Evolutionary conservation across 1,140 invertebrate species (phyloP).

Genomic region (Nasonia longicornis): DNA sequence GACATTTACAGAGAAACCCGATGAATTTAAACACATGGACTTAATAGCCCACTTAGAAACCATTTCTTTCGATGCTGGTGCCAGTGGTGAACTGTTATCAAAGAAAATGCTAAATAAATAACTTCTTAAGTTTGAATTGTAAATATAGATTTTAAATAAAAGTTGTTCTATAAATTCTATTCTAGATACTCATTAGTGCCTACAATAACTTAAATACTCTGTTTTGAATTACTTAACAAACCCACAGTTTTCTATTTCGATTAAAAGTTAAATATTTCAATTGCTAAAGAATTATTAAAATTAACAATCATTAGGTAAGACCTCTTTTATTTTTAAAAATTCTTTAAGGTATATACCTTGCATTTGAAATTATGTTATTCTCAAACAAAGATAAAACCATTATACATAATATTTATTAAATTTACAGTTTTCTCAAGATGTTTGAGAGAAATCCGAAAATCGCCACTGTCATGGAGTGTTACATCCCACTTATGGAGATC

Average conservation of each 20-base stretch:
- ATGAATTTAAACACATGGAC: constrained; percentile 86
- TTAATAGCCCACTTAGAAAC: constrained; percentile 85
- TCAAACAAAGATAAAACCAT: not conserved
- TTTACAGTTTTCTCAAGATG: constrained; percentile 33
- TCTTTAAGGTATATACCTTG: constrained; percentile 17
- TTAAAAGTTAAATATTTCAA: no score
- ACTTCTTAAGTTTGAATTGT: constrained; percentile 16
- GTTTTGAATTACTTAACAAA: not conserved
- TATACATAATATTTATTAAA: constrained; percentile 14
- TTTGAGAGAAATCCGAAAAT: constrained; percentile 4
- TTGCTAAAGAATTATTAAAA: no score
- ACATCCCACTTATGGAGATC: constrained; percentile 29
- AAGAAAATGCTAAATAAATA: constrained; percentile 20
- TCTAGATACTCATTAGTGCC: not conserved
- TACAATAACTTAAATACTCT: not conserved
- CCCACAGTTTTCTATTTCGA: no score
- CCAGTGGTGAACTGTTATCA: constrained; percentile 5
- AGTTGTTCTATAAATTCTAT: not conserved
- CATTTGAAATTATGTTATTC: constrained; percentile 15
- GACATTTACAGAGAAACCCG: constrained; percentile 78
- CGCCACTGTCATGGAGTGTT: not conserved
- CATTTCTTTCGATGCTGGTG: constrained; percentile 67
- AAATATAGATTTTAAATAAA: constrained; percentile 38
- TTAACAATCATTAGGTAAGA: not conserved
- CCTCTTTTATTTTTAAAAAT: not conserved